These are phyloP conservation scores for Amphiprion percula DNA, from an alignment of 2,113 vertebrate genomes.

Conservation along the genomic window DNA sequence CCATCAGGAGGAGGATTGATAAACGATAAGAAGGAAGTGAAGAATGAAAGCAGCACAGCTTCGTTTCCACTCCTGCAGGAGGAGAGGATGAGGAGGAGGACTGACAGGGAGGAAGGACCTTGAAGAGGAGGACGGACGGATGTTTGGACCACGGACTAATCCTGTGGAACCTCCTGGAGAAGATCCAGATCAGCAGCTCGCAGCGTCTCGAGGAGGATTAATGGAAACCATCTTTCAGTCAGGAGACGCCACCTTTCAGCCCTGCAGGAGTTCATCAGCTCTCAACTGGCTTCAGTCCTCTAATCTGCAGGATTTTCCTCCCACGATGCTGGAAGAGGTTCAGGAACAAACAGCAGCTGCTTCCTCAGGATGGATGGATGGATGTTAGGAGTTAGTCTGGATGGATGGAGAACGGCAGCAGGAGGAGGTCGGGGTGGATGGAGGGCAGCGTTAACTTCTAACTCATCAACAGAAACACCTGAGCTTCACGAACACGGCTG, in stretches of 20 bases:
- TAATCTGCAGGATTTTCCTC: conserved; percentile 37
- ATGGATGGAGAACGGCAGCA: too few species aligned
- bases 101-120: background rate
- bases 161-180: background rate
- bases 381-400: too few species aligned
- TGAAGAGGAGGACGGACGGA: background rate
- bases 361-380: background rate
- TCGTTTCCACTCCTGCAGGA: background rate
- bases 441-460: background rate
- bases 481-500: too few species aligned
- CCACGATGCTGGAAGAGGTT: conserved; percentile 10
- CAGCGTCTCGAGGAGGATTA: background rate
- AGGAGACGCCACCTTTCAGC: background rate
- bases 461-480: too few species aligned
- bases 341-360: background rate
- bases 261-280: conserved; percentile 22
- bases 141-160: conserved; percentile 17
- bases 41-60: conserved; percentile 15
- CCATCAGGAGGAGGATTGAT: conserved; percentile 55
- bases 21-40: conserved; percentile 46
- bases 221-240: background rate
- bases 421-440: background rate
- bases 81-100: background rate
- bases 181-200: background rate
- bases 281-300: conserved; percentile 1